These are phyloP conservation scores for Strongylocentrotus purpuratus DNA, from an alignment of 35 echinoderm and acorn worm species.

Conservation along the genomic window DNA sequence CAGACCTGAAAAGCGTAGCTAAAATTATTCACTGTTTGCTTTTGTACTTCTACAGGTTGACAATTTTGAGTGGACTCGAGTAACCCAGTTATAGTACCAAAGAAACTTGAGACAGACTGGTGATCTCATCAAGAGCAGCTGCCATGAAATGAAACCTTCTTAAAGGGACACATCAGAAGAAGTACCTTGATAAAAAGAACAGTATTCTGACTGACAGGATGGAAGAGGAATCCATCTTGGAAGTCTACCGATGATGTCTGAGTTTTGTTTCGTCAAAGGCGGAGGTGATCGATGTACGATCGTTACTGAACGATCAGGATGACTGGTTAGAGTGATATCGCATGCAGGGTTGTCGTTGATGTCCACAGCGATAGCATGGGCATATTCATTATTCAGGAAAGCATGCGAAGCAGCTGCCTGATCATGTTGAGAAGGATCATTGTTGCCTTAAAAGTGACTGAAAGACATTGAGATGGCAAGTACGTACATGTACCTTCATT, in stretches of 20 bases:
- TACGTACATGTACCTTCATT: not conserved
- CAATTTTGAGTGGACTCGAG: slow-evolving; percentile 92
- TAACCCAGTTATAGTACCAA: slow-evolving; percentile 72
- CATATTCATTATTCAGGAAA: not conserved
- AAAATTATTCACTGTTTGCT: not conserved
- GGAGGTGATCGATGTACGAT: not conserved
- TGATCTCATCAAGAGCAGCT: not conserved
- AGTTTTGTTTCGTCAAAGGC: not conserved
- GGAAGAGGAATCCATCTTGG: not conserved
- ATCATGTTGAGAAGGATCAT: not conserved
- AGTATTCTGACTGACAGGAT: slow-evolving; percentile 7
- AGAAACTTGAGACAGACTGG: not conserved
- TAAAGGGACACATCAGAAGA: not conserved
- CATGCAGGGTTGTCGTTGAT: too few species aligned
- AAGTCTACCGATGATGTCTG: not conserved
- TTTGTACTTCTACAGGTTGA: slow-evolving; percentile 59
- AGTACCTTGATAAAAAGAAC: slow-evolving; percentile 21
- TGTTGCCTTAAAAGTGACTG: not conserved
- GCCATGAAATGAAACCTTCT: not conserved
- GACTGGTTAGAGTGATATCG: not conserved
- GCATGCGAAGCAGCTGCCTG: not conserved
- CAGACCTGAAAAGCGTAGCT: too few species aligned
- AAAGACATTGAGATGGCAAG: too few species aligned
- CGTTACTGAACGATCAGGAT: not conserved
- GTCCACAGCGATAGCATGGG: not conserved